These are phyloP conservation scores for Lepidochitona cinerea DNA, from an alignment of 2,888 invertebrate species.

Conservation along the genomic window DNA sequence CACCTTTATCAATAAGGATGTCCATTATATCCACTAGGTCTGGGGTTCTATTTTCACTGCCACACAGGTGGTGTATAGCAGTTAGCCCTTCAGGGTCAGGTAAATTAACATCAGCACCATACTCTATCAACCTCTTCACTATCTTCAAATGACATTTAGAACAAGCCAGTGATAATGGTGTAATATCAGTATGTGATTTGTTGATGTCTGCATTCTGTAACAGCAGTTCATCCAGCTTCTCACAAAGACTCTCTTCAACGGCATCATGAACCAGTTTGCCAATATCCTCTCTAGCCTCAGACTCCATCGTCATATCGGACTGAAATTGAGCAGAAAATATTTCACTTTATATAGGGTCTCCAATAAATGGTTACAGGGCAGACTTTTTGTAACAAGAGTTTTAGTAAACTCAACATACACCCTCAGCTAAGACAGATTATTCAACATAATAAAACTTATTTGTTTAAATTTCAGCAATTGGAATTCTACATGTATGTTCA, in stretches of 20 bases:
- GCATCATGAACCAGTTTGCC: conserved; percentile 15
- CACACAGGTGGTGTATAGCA: conserved; percentile 49
- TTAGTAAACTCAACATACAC: too few relatives aligned
- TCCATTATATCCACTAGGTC: conserved; percentile 44
- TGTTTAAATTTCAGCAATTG: too few relatives aligned
- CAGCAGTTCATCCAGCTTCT: conserved; percentile 22
- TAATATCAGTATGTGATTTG: conserved; percentile 21
- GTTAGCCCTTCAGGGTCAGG: conserved; percentile 52
- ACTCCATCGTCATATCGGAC: too few relatives aligned
- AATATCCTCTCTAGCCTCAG: background rate
- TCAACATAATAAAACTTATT: too few relatives aligned
- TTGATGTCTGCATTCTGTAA: conserved; percentile 26
- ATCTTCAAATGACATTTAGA: conserved; percentile 38
- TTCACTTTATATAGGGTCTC: too few relatives aligned
- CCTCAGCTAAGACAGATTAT: too few relatives aligned
- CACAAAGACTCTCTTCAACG: conserved; percentile 16
- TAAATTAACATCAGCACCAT: conserved; percentile 39
- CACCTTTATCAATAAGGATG: conserved; percentile 40
- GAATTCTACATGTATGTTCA: too few relatives aligned
- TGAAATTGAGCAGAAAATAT: too few relatives aligned
- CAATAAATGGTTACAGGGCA: too few relatives aligned
- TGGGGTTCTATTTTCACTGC: conserved; percentile 34
- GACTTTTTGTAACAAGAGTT: too few relatives aligned
- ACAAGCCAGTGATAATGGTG: conserved; percentile 47
- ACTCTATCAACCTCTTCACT: conserved; percentile 36